phyloP scores from a whole-genome alignment of 2,888 invertebrate genomes.

The Endotricha flammealis region DNA sequence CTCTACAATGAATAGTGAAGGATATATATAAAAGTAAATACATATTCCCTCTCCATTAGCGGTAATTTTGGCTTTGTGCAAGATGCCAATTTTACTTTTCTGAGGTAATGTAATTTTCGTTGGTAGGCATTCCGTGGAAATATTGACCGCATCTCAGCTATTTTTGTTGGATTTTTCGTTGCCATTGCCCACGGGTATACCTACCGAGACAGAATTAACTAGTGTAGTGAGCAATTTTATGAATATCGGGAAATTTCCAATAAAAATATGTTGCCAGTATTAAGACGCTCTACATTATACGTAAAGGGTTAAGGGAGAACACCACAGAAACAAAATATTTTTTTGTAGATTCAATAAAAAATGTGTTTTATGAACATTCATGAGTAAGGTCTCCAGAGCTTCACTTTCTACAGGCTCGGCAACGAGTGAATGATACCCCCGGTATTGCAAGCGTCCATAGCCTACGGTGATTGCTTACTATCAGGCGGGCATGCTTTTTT shows the following conservation, averaged over 20 bases:
- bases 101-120: conserved; percentile 10
- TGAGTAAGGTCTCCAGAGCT: no score
- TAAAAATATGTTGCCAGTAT: conserved; percentile 28
- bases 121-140: conserved; percentile 6
- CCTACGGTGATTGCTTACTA: no score
- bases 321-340: no score
- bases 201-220: conserved; percentile 30
- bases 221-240: conserved; percentile 35
- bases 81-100: conserved; percentile 9
- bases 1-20: no score
- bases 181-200: conserved; percentile 25
- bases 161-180: conserved; percentile 24
- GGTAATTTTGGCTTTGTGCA: conserved; percentile 8
- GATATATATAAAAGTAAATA: no score
- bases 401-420: no score
- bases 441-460: no score
- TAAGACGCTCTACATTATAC: conserved; percentile 20
- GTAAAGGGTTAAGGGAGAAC: no score
- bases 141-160: conserved; percentile 15
- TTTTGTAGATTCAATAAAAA: no score
- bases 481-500: no score
- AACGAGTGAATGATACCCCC: no score
- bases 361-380: no score
- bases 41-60: conserved; percentile 8
- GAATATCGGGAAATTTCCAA: conserved; percentile 26